Conservation (phyloP, 2,888 invertebrate species). For the Rotaria socialis region DNA sequence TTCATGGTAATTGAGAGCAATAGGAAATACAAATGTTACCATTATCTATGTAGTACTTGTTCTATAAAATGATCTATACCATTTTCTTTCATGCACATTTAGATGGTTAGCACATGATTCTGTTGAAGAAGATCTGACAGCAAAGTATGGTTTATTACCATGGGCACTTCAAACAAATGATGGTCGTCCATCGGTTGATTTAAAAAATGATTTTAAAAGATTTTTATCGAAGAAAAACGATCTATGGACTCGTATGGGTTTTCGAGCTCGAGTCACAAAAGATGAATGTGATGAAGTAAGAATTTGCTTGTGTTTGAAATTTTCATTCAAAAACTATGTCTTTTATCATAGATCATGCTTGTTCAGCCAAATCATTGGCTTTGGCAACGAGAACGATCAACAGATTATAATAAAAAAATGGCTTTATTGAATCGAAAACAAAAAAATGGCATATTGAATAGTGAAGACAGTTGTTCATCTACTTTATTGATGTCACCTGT, state of each 20-base stretch:
- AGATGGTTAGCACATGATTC: constrained; percentile 35
- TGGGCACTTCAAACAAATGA: constrained; percentile 28
- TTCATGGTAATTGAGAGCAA: too few species aligned
- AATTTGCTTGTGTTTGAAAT: neutral
- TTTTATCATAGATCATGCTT: neutral
- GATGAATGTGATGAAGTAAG: constrained; percentile 35
- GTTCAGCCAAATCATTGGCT: constrained; percentile 33
- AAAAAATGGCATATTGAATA: neutral
- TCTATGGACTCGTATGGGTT: neutral
- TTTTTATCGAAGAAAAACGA: constrained; percentile 20
- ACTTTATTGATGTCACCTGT: neutral
- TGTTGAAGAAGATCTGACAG: constrained; percentile 29
- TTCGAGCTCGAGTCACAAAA: constrained; percentile 14
- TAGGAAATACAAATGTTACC: too few species aligned
- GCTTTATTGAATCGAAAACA: neutral
- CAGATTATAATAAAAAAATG: neutral
- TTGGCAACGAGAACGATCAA: constrained; percentile 17
- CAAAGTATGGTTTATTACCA: constrained; percentile 22
- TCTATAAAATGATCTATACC: too few species aligned
- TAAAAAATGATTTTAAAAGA: neutral
- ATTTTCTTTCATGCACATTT: neutral
- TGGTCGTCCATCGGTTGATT: neutral
- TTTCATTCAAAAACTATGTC: neutral
- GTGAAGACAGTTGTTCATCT: neutral
- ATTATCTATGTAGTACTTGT: too few species aligned